Conservation (phyloP, 2,888 invertebrate species). For the Ectemnius cavifrons region DNA sequence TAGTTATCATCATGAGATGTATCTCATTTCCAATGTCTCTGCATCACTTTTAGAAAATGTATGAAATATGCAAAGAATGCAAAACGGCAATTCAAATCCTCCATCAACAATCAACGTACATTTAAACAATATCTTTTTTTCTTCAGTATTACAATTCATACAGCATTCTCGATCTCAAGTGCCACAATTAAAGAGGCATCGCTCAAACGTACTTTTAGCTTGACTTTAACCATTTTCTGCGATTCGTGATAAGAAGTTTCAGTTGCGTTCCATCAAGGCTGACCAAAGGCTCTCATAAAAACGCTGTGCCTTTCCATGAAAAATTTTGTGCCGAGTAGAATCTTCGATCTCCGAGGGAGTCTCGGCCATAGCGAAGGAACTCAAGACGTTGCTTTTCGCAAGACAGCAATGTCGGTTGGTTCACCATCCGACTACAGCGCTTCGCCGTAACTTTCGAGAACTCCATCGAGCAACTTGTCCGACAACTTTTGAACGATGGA, state of each 20-base stretch:
- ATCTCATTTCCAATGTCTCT: too few relatives aligned
- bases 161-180: too few relatives aligned
- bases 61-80: too few relatives aligned
- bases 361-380: conserved; percentile 45
- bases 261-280: conserved; percentile 16
- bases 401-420: conserved; percentile 16
- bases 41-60: too few relatives aligned
- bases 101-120: too few relatives aligned
- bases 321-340: conserved; percentile 37
- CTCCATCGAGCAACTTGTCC: conserved; percentile 53
- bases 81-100: too few relatives aligned
- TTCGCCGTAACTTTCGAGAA: conserved; percentile 58
- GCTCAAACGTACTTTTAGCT: too few relatives aligned
- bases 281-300: conserved; percentile 44
- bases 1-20: background rate
- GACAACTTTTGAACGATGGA: conserved; percentile 63
- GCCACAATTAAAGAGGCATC: too few relatives aligned
- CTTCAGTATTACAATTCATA: too few relatives aligned
- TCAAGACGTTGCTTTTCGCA: conserved; percentile 49
- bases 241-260: conserved; percentile 43
- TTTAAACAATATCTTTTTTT: too few relatives aligned
- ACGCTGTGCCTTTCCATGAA: conserved; percentile 42
- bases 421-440: conserved; percentile 24
- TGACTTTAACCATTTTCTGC: conserved; percentile 26
- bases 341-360: conserved; percentile 30